Conservation (phyloP, 2,113 vertebrate genomes). For the Aythya baeri region DNA sequence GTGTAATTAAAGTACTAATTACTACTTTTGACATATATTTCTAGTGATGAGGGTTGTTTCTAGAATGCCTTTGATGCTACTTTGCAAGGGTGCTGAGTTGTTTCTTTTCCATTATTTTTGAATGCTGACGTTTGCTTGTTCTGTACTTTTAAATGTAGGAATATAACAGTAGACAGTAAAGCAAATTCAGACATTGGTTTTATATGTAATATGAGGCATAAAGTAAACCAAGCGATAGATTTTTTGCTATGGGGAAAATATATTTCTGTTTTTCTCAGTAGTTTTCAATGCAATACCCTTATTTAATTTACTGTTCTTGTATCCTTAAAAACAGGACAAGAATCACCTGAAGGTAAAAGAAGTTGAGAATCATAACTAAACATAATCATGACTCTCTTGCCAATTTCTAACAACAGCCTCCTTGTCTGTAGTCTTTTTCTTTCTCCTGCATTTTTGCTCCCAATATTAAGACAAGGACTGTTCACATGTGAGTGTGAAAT, state of each 20-base stretch:
- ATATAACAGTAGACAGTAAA: not conserved
- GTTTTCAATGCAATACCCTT: not conserved
- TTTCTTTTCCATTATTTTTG: slow-evolving; percentile 1
- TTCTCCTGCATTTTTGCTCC: not conserved
- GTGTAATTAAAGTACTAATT: slow-evolving; percentile 52
- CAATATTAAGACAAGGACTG: not conserved
- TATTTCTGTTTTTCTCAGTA: slow-evolving; percentile 21
- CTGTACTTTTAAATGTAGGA: not conserved
- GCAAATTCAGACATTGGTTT: slow-evolving; percentile 17
- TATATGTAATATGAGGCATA: not conserved
- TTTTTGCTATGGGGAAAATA: slow-evolving; percentile 32
- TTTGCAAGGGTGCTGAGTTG: not conserved
- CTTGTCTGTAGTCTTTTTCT: not conserved
- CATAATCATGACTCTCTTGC: not conserved
- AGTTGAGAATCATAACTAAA: not conserved
- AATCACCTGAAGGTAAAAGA: slow-evolving; percentile 33
- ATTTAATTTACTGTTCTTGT: slow-evolving; percentile 32
- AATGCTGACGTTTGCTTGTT: not conserved
- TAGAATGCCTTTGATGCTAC: slow-evolving; percentile 17
- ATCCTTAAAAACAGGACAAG: not conserved
- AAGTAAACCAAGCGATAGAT: slow-evolving; percentile 10
- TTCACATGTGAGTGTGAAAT: not conserved
- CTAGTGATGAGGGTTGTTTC: slow-evolving; percentile 7
- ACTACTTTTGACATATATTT: slow-evolving; percentile 26
- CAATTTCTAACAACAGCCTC: not conserved